A percentile compares a stretch with the other conserved stretches of the same genome.
Evolutionary conservation across 2,797 vertebrate genomes (phyloP).

Genomic region (Varecia variegata): DNA sequence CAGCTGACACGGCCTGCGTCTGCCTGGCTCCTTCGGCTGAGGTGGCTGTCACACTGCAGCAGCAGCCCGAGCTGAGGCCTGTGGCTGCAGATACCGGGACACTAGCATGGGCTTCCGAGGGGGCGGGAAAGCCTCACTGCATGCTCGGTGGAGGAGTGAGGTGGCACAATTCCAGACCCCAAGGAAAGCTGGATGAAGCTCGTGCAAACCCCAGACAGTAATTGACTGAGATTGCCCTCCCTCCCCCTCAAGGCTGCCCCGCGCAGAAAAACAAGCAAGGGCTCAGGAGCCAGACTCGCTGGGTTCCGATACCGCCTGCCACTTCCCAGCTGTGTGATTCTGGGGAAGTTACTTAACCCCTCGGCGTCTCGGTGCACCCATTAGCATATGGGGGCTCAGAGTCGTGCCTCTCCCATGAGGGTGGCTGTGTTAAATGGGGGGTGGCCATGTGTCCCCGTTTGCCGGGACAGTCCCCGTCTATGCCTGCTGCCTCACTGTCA

Average conservation of each 20-base stretch:
- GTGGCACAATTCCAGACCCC: fast-evolving
- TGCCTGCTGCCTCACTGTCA: background rate
- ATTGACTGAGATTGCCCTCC: background rate
- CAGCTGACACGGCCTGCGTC: background rate
- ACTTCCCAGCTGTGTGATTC: background rate
- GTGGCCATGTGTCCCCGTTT: background rate
- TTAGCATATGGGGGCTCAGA: background rate
- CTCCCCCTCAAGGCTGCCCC: background rate
- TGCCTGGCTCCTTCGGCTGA: background rate
- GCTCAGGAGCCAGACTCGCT: background rate
- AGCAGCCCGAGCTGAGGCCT: fast-evolving
- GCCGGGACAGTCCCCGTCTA: background rate
- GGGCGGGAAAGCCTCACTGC: fast-evolving
- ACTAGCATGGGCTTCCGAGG: background rate
- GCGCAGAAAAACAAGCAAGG: background rate
- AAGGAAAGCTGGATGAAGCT: background rate
- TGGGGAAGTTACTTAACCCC: background rate
- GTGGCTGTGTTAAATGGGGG: too few species aligned
- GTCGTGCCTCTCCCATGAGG: background rate
- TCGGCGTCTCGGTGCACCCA: background rate
- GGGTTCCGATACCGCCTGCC: background rate
- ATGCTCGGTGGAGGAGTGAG: background rate
- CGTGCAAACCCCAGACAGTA: background rate
- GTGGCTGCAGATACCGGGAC: background rate
- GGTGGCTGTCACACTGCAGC: background rate